Base-by-base conservation (phyloP, 2,888 invertebrate genomes). In the Rhorus exstirpatorius region DNA sequence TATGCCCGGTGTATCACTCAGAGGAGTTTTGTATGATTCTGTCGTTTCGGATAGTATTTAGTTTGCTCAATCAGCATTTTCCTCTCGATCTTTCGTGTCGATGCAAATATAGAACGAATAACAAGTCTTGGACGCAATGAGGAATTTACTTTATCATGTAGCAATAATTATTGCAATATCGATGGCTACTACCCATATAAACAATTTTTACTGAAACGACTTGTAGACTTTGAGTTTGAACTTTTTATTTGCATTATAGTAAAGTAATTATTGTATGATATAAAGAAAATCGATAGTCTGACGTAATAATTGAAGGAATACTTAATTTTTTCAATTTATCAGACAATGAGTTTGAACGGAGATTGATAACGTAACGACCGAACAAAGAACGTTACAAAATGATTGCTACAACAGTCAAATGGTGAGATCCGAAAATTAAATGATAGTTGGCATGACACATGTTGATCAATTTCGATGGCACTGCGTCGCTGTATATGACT, bases 391-490 rank as follows among this genome's bases (percentile, higher is more conserved):
- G 10, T 38, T 38, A 10, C 8, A 38, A 38, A 38, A 38, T 7
- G 8, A 38, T 38, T 38, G 38, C 38, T 38, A 38, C 8, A 19
- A 49, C 61, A 61, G 1, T 38, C 1, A 38, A 38, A 38, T 38
- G 38, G 8, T 38, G 10, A 38, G 8, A 8, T 38, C 38, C 1
- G 10, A 8, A 38, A 38, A 38, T 38, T 38, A 38, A 38, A 38
- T 10, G 10, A 10, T 38, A 38, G 61, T 74, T 74, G 61, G 55
- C 49, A 61, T 74, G 74, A 61, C 74, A 74, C 74, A 49, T 31
- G n/a, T 38, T 38, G 10, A 38, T 38, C 38, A 10, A 38, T 4
- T 7, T 38, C 8, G 38, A 38, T 38, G 38, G 10, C 1, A 38
- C 8, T 38, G 4, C 10, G 38, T 38, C 8, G 10, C 8, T 8